A percentile compares a stretch with the other conserved stretches of the same genome.
These are phyloP conservation scores for Drosophila barbarae DNA, from an alignment of 2,888 invertebrate genomes.

Conservation along the genomic window DNA sequence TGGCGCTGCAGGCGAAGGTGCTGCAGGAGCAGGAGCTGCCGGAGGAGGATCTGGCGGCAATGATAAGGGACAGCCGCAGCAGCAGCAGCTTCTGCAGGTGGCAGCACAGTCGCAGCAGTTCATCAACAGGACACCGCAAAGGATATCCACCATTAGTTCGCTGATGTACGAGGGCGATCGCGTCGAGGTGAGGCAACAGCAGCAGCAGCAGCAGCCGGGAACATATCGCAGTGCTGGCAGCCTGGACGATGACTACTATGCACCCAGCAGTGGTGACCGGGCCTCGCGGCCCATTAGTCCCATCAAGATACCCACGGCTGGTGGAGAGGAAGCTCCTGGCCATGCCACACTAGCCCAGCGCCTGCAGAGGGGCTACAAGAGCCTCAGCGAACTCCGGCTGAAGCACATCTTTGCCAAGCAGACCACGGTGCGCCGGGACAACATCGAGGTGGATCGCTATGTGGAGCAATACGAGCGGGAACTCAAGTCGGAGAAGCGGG, in stretches of 20 bases:
- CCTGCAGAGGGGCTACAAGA: slow-evolving; percentile 76
- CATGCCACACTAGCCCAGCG: slow-evolving; percentile 66
- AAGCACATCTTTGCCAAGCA: slow-evolving; percentile 77
- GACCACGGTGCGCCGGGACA: slow-evolving; percentile 73
- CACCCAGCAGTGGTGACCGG: slow-evolving; percentile 44
- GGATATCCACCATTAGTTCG: slow-evolving; percentile 78
- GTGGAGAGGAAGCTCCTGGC: slow-evolving; percentile 12
- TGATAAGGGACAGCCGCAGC: slow-evolving; percentile 2
- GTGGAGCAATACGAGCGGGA: slow-evolving; percentile 74
- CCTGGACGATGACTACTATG: slow-evolving; percentile 74
- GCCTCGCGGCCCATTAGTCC: slow-evolving; percentile 65
- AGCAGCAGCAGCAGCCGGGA: slow-evolving; percentile 14
- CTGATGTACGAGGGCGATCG: slow-evolving; percentile 64
- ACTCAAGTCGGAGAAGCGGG: slow-evolving; percentile 54
- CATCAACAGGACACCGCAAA: slow-evolving; percentile 76
- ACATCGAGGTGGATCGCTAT: slow-evolving; percentile 75
- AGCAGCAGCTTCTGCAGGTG: slow-evolving; percentile 10
- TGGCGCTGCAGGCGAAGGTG: background rate
- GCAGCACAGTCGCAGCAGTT: slow-evolving; percentile 58
- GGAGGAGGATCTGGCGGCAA: background rate
- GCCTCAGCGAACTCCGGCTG: slow-evolving; percentile 75
- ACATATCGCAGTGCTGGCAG: slow-evolving; percentile 73
- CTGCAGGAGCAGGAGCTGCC: slow-evolving; percentile 20
- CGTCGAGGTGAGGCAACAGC: slow-evolving; percentile 11
- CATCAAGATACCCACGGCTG: slow-evolving; percentile 36